Evolutionary conservation across 2,113 vertebrate genomes (phyloP).

Genomic region (Leptocoma aspasia): DNA sequence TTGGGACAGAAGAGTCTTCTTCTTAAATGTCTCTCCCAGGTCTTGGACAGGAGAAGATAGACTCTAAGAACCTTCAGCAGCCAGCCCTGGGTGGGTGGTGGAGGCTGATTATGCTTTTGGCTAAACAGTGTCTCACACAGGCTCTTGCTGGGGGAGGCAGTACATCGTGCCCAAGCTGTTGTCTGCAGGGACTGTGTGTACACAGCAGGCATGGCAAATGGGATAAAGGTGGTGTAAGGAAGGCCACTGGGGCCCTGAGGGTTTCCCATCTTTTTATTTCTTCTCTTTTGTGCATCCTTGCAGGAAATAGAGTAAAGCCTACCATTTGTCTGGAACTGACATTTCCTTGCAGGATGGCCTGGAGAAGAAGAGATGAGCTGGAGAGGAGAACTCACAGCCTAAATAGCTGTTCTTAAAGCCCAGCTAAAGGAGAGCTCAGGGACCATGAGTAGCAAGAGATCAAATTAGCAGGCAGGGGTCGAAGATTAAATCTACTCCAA

Average conservation of each 20-base stretch:
- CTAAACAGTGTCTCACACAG: neutral
- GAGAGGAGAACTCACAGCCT: neutral
- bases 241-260: neutral
- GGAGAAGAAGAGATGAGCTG: neutral
- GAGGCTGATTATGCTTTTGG: neutral
- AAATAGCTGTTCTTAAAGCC: neutral
- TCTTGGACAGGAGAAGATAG: neutral
- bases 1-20: neutral
- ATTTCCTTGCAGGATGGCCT: neutral
- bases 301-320: neutral
- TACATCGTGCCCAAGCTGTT: neutral
- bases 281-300: neutral
- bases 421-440: neutral
- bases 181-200: neutral
- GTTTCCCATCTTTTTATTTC: neutral
- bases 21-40: neutral
- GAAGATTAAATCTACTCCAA: neutral
- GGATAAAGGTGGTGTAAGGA: neutral
- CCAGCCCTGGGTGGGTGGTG: neutral
- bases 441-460: neutral
- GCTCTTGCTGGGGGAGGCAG: neutral
- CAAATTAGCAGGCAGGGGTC: neutral
- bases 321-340: neutral
- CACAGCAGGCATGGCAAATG: neutral
- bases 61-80: neutral